phyloP scores from a whole-genome alignment of 2,888 invertebrate genomes.

The Lepidochitona cinerea region DNA sequence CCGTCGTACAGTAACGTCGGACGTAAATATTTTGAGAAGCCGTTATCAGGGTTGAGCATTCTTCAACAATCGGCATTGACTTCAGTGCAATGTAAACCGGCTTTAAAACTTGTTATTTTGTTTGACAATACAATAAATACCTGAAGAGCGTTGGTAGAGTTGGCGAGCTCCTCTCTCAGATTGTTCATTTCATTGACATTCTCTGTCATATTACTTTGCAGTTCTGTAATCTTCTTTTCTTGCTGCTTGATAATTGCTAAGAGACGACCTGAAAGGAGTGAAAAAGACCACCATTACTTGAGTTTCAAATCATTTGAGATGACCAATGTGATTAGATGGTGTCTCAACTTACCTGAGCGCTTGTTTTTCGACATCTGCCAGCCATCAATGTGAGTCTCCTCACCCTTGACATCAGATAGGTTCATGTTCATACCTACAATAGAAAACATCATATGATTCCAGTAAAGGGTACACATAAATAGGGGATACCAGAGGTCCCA shows the following conservation, averaged over 20 bases:
- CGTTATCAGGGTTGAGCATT: too few relatives aligned
- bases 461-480: too few relatives aligned
- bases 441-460: too few relatives aligned
- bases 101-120: too few relatives aligned
- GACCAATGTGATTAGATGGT: not conserved
- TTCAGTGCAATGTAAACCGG: too few relatives aligned
- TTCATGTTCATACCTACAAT: not conserved
- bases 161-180: not conserved
- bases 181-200: not conserved
- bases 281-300: too few relatives aligned
- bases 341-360: not conserved
- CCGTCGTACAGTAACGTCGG: too few relatives aligned
- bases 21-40: too few relatives aligned
- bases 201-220: not conserved
- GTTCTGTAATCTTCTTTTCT: not conserved
- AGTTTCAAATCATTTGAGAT: not conserved
- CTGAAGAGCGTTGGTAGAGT: too few relatives aligned
- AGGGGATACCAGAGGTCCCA: too few relatives aligned
- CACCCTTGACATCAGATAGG: not conserved
- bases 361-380: not conserved
- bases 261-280: not conserved
- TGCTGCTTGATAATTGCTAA: not conserved
- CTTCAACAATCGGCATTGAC: too few relatives aligned
- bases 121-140: too few relatives aligned
- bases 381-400: not conserved